These are phyloP conservation scores for Caenorhabditis brenneri DNA, from an alignment of 1,140 invertebrate genomes.

Conservation along the genomic window DNA sequence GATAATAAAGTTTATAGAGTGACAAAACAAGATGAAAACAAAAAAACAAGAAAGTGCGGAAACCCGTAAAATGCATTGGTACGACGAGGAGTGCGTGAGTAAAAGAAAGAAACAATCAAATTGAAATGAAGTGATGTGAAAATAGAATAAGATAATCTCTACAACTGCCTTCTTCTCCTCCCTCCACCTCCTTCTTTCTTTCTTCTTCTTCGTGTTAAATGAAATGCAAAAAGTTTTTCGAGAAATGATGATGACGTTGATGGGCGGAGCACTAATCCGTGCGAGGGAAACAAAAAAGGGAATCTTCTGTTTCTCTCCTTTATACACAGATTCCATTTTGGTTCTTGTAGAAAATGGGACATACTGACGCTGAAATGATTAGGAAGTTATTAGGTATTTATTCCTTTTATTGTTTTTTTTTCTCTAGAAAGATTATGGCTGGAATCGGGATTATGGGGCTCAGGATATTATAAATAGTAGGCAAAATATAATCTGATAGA, in stretches of 20 bases:
- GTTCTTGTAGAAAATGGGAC: constrained; percentile 28
- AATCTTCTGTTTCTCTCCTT: background rate
- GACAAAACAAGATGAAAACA: background rate
- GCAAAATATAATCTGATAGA: too few relatives aligned
- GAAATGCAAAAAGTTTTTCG: background rate
- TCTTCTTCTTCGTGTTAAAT: background rate
- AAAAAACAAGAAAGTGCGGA: background rate
- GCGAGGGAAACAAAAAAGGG: background rate
- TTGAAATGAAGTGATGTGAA: constrained; percentile 37
- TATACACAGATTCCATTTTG: constrained; percentile 4
- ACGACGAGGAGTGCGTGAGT: background rate
- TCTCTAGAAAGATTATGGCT: background rate
- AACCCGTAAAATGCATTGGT: constrained; percentile 26
- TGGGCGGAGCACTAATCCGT: constrained; percentile 7
- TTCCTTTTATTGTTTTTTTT: background rate
- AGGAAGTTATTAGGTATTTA: background rate
- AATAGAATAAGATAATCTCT: constrained; percentile 23
- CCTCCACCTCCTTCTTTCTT: background rate
- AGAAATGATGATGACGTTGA: background rate
- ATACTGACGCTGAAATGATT: constrained; percentile 11
- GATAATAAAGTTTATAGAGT: background rate
- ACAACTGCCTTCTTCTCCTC: background rate
- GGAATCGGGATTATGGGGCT: background rate
- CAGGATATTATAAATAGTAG: too few relatives aligned
- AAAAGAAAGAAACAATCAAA: background rate